phyloP scores from a whole-genome alignment of 2,113 vertebrate genomes.

The Diphyllodes magnificus region DNA sequence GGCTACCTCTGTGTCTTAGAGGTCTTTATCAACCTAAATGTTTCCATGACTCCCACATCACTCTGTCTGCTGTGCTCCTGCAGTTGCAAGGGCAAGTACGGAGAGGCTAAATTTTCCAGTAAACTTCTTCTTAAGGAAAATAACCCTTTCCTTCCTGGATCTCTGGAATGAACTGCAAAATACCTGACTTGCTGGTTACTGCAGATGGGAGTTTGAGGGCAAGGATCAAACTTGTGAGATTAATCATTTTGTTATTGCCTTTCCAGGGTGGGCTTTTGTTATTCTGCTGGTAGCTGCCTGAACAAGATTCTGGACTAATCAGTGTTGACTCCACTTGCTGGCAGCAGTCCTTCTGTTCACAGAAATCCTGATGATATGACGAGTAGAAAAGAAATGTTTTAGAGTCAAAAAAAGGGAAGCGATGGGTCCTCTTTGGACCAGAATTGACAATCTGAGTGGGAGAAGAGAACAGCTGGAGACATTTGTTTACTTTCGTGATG shows the following conservation, averaged over 20 bases:
- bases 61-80: neutral
- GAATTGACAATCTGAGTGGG: neutral
- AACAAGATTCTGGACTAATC: neutral
- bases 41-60: neutral
- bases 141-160: neutral
- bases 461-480: neutral
- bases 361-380: neutral
- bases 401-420: neutral
- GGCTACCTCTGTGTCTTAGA: neutral
- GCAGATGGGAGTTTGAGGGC: neutral
- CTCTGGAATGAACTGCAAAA: neutral
- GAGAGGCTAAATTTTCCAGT: neutral
- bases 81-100: neutral
- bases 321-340: neutral
- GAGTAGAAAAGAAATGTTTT: neutral
- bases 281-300: neutral
- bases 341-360: neutral
- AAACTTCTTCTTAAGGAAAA: neutral
- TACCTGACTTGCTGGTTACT: neutral
- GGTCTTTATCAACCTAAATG: neutral
- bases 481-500: neutral
- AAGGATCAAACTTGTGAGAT: neutral
- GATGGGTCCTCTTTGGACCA: neutral
- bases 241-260: neutral
- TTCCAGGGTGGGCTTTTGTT: neutral